phyloP scores from a whole-genome alignment of 2,797 vertebrate genomes.

The Oryzias sinensis region DNA sequence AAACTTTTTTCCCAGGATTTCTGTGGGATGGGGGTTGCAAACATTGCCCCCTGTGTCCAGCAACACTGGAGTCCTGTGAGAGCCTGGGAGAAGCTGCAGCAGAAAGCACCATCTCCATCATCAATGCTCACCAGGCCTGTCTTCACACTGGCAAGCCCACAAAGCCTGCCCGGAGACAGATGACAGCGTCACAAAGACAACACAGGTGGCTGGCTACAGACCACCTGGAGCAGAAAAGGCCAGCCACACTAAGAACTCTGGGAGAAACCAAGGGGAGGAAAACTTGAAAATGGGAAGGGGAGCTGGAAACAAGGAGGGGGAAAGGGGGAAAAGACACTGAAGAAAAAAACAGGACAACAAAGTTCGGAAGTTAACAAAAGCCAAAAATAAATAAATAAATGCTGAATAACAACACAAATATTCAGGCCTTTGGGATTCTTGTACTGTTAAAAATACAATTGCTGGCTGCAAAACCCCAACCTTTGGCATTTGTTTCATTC shows the following conservation, averaged over 20 bases:
- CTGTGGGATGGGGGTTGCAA: constrained; percentile 19
- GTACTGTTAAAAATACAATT: too few relatives aligned
- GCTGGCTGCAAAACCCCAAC: too few relatives aligned
- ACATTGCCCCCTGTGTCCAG: constrained; percentile 49
- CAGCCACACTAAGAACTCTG: constrained; percentile 39
- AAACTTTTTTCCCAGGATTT: constrained; percentile 38
- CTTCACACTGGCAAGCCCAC: constrained; percentile 73
- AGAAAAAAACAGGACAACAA: constrained; percentile 6
- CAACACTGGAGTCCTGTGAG: constrained; percentile 54
- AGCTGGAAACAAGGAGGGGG: constrained; percentile 1
- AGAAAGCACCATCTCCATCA: constrained; percentile 74
- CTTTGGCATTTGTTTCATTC: too few relatives aligned
- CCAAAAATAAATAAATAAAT: too few relatives aligned
- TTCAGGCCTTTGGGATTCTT: too few relatives aligned
- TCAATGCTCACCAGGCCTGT: constrained; percentile 64
- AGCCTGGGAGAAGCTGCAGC: constrained; percentile 52
- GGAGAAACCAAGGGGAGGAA: constrained; percentile 42
- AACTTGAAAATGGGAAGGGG: constrained; percentile 16
- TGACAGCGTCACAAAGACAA: constrained; percentile 80
- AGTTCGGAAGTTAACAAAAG: neutral
- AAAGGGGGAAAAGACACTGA: neutral
- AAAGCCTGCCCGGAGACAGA: constrained; percentile 76
- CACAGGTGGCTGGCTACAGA: constrained; percentile 78
- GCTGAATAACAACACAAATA: too few relatives aligned
- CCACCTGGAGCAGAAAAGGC: constrained; percentile 71